These are phyloP conservation scores for Dicentrarchus labrax DNA, from an alignment of 2,113 vertebrate species.

Conservation along the genomic window DNA sequence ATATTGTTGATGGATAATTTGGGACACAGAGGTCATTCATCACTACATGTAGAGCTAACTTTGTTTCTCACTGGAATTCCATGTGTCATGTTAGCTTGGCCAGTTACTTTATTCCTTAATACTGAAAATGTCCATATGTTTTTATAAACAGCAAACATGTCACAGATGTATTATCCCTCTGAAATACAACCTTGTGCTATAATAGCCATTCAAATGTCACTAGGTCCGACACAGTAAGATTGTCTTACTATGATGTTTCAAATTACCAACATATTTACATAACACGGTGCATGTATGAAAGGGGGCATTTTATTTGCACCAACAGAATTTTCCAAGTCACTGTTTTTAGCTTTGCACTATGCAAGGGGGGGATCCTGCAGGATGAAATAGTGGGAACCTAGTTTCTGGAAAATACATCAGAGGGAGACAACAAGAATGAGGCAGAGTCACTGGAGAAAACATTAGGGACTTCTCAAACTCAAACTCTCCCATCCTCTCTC, in stretches of 20 bases:
- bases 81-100: not conserved
- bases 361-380: constrained; percentile 14
- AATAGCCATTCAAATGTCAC: not conserved
- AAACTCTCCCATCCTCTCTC: not conserved
- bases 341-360: constrained; percentile 42
- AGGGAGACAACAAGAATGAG: constrained; percentile 11
- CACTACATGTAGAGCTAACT: not conserved
- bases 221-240: not conserved
- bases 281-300: not conserved
- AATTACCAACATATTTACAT: not conserved
- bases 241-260: not conserved
- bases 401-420: constrained; percentile 67
- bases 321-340: constrained; percentile 30
- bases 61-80: not conserved
- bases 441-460: constrained; percentile 58
- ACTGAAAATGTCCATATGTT: not conserved
- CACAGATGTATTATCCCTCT: not conserved
- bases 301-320: not conserved
- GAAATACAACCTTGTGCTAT: not conserved
- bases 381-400: constrained; percentile 37
- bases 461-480: constrained; percentile 34
- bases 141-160: not conserved
- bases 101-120: not conserved
- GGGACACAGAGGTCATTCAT: not conserved
- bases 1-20: no score